Percentiles rank a stretch among this genome's conserved stretches.
phyloP scores from a whole-genome alignment of 2,113 vertebrate species.

The Columbina picui region DNA sequence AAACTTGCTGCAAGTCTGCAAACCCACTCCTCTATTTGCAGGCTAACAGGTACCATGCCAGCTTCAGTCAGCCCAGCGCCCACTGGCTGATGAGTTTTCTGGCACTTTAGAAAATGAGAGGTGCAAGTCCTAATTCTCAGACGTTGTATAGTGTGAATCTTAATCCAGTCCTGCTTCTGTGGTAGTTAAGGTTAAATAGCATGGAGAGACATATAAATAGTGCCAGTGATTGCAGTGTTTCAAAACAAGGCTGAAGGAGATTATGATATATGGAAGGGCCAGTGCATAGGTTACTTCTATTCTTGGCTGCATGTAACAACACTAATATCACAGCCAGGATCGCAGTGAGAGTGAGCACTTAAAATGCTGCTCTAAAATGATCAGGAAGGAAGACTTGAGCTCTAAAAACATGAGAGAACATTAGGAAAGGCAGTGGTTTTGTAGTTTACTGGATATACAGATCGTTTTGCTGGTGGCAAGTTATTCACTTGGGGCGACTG shows the following conservation, averaged over 20 bases:
- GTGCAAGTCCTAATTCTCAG: neutral
- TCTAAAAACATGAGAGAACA: neutral
- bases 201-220: neutral
- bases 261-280: fast-evolving
- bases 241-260: neutral
- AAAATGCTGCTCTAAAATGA: neutral
- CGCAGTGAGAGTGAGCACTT: neutral
- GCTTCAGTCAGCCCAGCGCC: fast-evolving
- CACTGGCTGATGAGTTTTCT: fast-evolving
- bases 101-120: neutral
- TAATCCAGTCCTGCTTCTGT: neutral
- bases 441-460: neutral
- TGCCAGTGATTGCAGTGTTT: neutral
- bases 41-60: fast-evolving
- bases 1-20: neutral
- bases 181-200: neutral
- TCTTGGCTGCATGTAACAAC: neutral
- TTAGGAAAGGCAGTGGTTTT: neutral
- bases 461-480: neutral
- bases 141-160: neutral
- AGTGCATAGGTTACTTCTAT: neutral
- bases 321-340: neutral
- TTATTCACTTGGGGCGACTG: neutral
- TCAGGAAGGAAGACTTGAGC: neutral
- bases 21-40: neutral